These are phyloP conservation scores for Dusona sp. DNA, from an alignment of 2,888 invertebrate genomes.

Conservation along the genomic window DNA sequence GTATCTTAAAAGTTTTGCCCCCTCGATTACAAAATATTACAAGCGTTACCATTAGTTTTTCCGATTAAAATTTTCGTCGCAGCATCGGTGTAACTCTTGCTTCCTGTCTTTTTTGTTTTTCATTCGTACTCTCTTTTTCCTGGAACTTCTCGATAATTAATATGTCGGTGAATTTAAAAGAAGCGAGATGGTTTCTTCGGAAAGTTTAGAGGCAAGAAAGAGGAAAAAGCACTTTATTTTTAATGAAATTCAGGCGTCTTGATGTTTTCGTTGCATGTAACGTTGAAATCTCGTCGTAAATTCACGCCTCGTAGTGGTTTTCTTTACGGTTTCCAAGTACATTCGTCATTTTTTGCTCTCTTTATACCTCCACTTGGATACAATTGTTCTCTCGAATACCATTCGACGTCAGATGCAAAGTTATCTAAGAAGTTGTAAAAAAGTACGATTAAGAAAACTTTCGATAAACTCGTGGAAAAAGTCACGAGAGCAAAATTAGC, in stretches of 20 bases:
- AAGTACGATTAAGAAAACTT: not conserved
- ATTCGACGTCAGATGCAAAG: not conserved
- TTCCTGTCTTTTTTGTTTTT: not conserved
- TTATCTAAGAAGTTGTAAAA: not conserved
- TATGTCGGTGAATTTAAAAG: conserved; percentile 15
- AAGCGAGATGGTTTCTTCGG: not conserved
- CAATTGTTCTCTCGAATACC: conserved; percentile 10
- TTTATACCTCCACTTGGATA: not conserved
- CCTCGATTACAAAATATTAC: not conserved
- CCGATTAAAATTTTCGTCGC: conserved; percentile 9
- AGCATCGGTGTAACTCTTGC: not conserved
- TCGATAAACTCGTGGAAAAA: not conserved
- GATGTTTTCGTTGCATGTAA: not conserved
- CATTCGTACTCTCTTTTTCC: not conserved
- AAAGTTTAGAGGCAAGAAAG: not conserved
- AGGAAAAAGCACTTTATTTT: conserved; percentile 14
- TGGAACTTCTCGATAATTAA: conserved; percentile 28
- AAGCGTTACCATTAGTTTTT: not conserved
- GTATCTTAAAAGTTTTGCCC: not conserved
- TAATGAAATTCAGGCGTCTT: conserved; percentile 32
- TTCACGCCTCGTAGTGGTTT: conserved; percentile 16
- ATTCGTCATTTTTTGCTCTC: conserved; percentile 9
- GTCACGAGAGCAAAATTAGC: not conserved
- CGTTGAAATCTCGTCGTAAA: conserved; percentile 23
- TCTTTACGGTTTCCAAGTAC: not conserved